Evolutionary conservation across 2,113 vertebrate species (phyloP).

Genomic region (Vanacampus margaritifer): DNA sequence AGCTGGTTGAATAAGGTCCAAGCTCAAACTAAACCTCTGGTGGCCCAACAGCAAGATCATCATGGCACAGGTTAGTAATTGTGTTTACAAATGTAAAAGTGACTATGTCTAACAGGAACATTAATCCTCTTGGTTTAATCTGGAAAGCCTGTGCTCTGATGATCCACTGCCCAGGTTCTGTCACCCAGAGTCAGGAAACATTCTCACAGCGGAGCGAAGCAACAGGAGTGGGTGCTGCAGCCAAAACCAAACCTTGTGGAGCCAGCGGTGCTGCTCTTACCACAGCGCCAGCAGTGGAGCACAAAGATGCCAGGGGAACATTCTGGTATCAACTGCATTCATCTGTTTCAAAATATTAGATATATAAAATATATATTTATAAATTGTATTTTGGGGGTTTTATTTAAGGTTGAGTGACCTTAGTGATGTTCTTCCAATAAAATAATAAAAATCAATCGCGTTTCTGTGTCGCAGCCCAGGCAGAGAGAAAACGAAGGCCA

Average conservation of each 20-base stretch:
- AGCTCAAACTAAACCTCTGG: constrained; percentile 89
- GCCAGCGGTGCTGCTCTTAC: constrained; percentile 37
- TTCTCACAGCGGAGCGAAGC: constrained; percentile 50
- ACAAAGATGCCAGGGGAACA: constrained; percentile 51
- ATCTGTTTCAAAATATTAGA: neutral
- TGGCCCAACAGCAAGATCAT: constrained; percentile 83
- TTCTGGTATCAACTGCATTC: constrained; percentile 44
- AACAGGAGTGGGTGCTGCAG: constrained; percentile 51
- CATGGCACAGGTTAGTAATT: constrained; percentile 74
- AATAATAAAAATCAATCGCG: neutral
- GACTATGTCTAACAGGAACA: neutral
- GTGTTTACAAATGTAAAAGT: neutral
- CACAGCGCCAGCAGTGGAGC: constrained; percentile 42
- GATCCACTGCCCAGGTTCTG: constrained; percentile 46
- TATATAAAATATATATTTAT: neutral
- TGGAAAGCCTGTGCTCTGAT: constrained; percentile 8
- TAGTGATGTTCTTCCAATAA: too few species aligned
- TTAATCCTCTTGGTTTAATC: neutral
- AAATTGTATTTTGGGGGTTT: neutral
- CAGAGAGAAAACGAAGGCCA: constrained; percentile 87
- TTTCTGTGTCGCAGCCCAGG: constrained; percentile 69
- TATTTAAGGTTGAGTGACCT: neutral
- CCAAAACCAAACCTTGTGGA: constrained; percentile 77
- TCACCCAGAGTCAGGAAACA: constrained; percentile 49
- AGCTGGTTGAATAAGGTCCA: constrained; percentile 97